These are phyloP conservation scores for Drosophila nr. medialis DNA, from an alignment of 2,888 invertebrate species.

Conservation along the genomic window DNA sequence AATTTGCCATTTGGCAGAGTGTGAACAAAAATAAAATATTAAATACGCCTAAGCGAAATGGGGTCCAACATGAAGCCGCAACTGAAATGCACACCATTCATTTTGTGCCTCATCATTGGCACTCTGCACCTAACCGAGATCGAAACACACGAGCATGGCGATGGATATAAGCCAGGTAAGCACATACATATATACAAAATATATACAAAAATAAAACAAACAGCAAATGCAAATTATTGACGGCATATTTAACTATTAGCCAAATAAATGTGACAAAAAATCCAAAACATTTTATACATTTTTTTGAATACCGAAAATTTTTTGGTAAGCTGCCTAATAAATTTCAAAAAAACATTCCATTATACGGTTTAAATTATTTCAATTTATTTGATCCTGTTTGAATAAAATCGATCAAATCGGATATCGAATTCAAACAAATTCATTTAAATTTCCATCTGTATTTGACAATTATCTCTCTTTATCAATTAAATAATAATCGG, in stretches of 20 bases:
- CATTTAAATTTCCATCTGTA: background rate
- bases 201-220: background rate
- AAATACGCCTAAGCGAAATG: slow-evolving; percentile 6
- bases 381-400: background rate
- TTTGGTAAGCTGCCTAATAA: background rate
- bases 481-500: background rate
- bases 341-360: background rate
- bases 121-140: slow-evolving; percentile 53
- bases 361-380: background rate
- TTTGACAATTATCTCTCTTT: background rate
- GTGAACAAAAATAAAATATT: background rate
- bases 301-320: background rate
- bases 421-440: background rate
- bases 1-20: slow-evolving; percentile 26
- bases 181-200: background rate
- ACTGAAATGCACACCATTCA: slow-evolving; percentile 48
- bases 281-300: background rate
- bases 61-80: slow-evolving; percentile 54
- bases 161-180: slow-evolving; percentile 85
- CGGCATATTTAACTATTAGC: background rate
- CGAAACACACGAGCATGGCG: slow-evolving; percentile 83
- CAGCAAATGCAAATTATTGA: background rate
- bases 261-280: background rate
- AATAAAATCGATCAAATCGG: background rate
- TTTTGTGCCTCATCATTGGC: slow-evolving; percentile 72